Evolutionary conservation across 1,140 invertebrate genomes (phyloP), one percentile per base, ranked within the genome.

Genomic region (Megathymus violae): DNA sequence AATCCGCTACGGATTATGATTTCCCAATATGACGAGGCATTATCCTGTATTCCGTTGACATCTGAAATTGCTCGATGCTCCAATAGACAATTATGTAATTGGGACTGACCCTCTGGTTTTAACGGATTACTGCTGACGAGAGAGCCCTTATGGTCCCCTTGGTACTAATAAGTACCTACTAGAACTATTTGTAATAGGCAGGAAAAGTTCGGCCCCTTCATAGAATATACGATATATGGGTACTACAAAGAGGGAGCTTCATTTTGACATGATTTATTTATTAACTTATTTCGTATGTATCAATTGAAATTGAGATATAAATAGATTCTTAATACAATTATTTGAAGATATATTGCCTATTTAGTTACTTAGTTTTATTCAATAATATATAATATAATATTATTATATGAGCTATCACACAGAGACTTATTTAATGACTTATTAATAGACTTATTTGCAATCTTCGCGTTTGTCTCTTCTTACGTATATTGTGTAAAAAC

Each of bases 31-130:
- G 51, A 54, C 19, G 43, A 34, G 40, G 41, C 40, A 44, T 58
- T 58, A 58, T 44, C 40, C 52, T 25, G 43, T 58, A 58, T 58
- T 58, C 41, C 40, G 52, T 58, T 71, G 67, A 72, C 67, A 64
- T 76, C 67, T 64, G 47, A 60, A 52, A 59, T 64, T 62, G 62
- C 64, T 58, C 47, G 51, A 36, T 64, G 65, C 76, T 74, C 69
- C 60, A 72, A 64, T 64, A 67, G 69, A 74, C 67, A 73, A 78
- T 76, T 78, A 78, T 76, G 71, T 80, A 80, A 80, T 80, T 80
- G 73, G 68, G 67, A 80, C 66, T 78, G 78, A 80, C 78, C 77
- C 77, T 70, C 71, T 59, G 71, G 64, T 68, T 80, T 74, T 71
- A 77, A 72, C 73, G 75, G 75, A 80, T 80, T 80, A 77, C 68